A percentile compares a stretch with the other conserved stretches of the same genome.
These are phyloP conservation scores for Furcifer pardalis DNA, from an alignment of 2,797 vertebrate species.

Conservation along the genomic window DNA sequence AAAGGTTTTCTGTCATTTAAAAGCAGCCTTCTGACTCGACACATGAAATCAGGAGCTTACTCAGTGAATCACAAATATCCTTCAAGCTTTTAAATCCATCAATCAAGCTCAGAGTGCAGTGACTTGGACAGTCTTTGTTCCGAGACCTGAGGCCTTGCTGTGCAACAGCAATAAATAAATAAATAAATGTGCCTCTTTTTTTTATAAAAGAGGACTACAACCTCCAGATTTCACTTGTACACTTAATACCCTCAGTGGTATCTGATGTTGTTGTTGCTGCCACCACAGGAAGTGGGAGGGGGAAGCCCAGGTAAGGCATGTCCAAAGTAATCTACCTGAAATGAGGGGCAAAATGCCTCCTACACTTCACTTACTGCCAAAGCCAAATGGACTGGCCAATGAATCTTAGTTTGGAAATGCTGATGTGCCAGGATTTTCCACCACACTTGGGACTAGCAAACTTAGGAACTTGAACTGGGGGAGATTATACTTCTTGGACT, in stretches of 20 bases:
- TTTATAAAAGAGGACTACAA: background rate
- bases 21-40: conserved; percentile 76
- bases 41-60: conserved; percentile 83
- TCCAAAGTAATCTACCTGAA: background rate
- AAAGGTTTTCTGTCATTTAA: conserved; percentile 77
- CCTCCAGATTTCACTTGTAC: too few relatives aligned
- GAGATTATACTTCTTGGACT: too few relatives aligned
- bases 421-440: background rate
- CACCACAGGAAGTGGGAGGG: background rate
- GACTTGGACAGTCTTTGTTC: conserved; percentile 81
- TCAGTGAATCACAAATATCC: conserved; percentile 84
- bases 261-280: background rate
- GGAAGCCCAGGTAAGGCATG: background rate
- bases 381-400: background rate
- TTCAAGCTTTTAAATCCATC: conserved; percentile 89
- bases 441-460: too few relatives aligned
- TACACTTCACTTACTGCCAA: background rate
- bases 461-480: too few relatives aligned
- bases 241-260: background rate
- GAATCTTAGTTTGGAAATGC: background rate
- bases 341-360: background rate
- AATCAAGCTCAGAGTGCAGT: conserved; percentile 84
- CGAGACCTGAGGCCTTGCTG: conserved; percentile 76
- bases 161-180: conserved; percentile 75
- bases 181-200: background rate